Evolutionary conservation across 1,140 invertebrate species (phyloP).

Genomic region (Aphelenchoides avenae): DNA sequence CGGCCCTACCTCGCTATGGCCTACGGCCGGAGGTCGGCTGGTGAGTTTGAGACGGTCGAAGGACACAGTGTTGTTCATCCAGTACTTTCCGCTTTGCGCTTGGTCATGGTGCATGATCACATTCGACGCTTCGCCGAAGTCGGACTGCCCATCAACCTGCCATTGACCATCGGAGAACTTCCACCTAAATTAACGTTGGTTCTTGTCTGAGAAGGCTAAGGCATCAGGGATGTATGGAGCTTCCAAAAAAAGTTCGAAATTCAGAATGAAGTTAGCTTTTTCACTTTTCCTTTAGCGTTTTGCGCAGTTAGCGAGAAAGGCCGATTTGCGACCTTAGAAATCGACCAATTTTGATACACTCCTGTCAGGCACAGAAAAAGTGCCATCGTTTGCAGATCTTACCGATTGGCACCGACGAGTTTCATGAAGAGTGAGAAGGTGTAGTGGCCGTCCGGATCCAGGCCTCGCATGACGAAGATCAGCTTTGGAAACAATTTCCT

Average conservation of each 20-base stretch:
- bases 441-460: conserved; percentile 27
- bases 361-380: background rate
- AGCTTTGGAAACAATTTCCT: conserved; percentile 42
- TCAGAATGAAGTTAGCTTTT: too few species aligned
- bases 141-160: conserved; percentile 26
- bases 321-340: too few species aligned
- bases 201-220: conserved; percentile 1
- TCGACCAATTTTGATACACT: too few species aligned
- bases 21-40: conserved; percentile 17
- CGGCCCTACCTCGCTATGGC: conserved; percentile 11
- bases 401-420: conserved; percentile 23
- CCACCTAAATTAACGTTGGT: conserved; percentile 17
- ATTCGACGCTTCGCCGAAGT: conserved; percentile 5
- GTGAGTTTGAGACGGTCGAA: conserved; percentile 37
- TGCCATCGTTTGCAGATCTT: conserved; percentile 7
- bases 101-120: conserved; percentile 26
- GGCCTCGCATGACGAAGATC: conserved; percentile 24
- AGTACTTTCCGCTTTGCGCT: conserved; percentile 21
- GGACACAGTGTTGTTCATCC: conserved; percentile 20
- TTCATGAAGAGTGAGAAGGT: conserved; percentile 22
- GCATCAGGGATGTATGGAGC: too few species aligned
- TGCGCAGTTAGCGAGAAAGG: too few species aligned
- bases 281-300: too few species aligned
- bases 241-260: too few species aligned
- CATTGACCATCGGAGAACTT: conserved; percentile 30